Base-by-base conservation (phyloP, 1,140 invertebrate genomes). In the Periplaneta americana region DNA sequence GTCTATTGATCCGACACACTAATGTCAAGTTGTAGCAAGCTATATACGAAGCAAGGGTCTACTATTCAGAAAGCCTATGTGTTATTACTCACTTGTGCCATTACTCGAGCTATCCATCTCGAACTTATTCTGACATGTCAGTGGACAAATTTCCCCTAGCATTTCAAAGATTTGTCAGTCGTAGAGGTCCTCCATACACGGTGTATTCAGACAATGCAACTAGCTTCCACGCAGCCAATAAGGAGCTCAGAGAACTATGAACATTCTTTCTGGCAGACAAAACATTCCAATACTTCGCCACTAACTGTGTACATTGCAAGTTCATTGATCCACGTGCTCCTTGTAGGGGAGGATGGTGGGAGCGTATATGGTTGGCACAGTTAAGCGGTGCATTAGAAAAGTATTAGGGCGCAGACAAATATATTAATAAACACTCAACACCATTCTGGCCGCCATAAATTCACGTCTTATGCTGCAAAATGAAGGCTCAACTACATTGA, bases 311-410 rank as follows among this genome's bases (percentile, higher is more conserved):
- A 33, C 3, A 2, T 9, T 78, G 34, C 32, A 35, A 37, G 4
- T 78, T 36, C 15, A 78, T 35, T 11, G 31, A 31, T 35, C 76
- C 76, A 35, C 34, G 76, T 78, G 76, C 76, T 11, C 32, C 34
- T 78, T 78, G 76, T 31, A 34, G 28, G 76, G 76, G 34, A 78
- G 76, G 76, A 4, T 78, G 34, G 34, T 78, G 33, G 76, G 76
- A 78, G 34, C 3, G 76, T 6, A n/a, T n/a, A 78, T 78, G 76
- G 28, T 78, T 8, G 76, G 76, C 2, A 2, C 34, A 5, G n/a
- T 28, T 10, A 75, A 75, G 17, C 74, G 33, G 18, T 75, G 74
- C n/a, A 4, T 75, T 13, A 17, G 33, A 17, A 75, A 75, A 28
- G 39, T 48, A 22, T 48, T 48, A 17, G 39, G 39, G 15, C 39